Percentiles rank a stretch among this genome's conserved stretches.
phyloP scores from a whole-genome alignment of 2,113 vertebrate genomes.

The Crotophaga sulcirostris region DNA sequence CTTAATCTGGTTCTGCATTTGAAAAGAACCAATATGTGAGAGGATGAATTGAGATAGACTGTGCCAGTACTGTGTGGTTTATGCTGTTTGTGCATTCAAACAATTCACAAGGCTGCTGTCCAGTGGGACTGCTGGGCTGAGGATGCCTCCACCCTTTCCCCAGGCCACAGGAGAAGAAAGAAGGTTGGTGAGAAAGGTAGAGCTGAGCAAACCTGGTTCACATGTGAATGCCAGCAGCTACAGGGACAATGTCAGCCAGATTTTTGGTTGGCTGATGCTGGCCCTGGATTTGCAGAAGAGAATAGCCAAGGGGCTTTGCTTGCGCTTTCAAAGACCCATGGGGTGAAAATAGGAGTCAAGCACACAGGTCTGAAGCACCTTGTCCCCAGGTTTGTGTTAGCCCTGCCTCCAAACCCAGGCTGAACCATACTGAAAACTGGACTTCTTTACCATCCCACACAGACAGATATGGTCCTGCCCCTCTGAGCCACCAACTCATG shows the following conservation, averaged over 20 bases:
- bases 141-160: background rate
- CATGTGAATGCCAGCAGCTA: background rate
- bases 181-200: background rate
- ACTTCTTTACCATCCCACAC: background rate
- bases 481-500: background rate
- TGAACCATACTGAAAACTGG: background rate
- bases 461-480: background rate
- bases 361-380: background rate
- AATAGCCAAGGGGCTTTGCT: background rate
- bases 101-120: background rate
- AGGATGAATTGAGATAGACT: background rate
- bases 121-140: rapidly evolving
- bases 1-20: background rate
- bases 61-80: rapidly evolving
- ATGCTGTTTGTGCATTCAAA: background rate
- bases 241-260: rapidly evolving
- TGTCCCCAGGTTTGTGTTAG: background rate
- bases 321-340: background rate
- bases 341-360: background rate
- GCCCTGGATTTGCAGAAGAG: background rate
- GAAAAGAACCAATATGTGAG: background rate
- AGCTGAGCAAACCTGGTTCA: background rate
- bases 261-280: background rate
- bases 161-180: background rate
- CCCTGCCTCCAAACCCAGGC: background rate